phyloP scores from a whole-genome alignment of 2,888 invertebrate species.

The Lordiphosa fenestrarum region DNA sequence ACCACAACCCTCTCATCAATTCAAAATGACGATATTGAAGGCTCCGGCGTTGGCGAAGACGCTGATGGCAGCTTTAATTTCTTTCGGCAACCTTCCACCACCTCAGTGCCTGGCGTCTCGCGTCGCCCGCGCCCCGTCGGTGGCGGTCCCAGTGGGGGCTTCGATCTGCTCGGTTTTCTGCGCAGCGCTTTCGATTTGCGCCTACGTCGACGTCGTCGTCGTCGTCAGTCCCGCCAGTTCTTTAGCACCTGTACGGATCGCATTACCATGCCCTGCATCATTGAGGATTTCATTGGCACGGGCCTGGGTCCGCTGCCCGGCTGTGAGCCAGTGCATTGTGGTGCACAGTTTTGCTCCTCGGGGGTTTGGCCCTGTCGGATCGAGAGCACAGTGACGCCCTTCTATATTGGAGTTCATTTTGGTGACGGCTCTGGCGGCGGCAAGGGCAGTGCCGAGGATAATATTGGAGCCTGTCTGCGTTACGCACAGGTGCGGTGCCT shows the following conservation, averaged over 20 bases:
- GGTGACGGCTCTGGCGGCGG: constrained; percentile 84
- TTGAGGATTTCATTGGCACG: constrained; percentile 89
- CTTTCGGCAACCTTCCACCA: constrained; percentile 38
- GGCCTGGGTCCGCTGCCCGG: constrained; percentile 79
- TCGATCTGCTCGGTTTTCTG: constrained; percentile 77
- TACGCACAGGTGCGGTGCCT: constrained; percentile 87
- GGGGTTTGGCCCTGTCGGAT: constrained; percentile 82
- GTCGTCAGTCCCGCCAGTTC: constrained; percentile 61
- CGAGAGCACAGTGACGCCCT: constrained; percentile 89
- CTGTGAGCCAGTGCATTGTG: constrained; percentile 91
- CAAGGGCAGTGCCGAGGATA: constrained; percentile 89
- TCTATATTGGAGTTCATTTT: constrained; percentile 89
- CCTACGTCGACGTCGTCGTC: constrained; percentile 42
- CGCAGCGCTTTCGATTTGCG: constrained; percentile 74
- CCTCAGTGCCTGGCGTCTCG: constrained; percentile 50
- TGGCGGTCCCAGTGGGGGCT: constrained; percentile 53
- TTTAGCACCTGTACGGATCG: constrained; percentile 84
- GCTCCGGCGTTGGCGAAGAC: constrained; percentile 81
- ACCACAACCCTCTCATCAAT: constrained; percentile 39
- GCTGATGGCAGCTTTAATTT: constrained; percentile 43
- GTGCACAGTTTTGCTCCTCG: constrained; percentile 85
- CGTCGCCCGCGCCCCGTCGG: constrained; percentile 70
- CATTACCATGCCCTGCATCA: constrained; percentile 90
- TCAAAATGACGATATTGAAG: constrained; percentile 81
- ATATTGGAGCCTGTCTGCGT: constrained; percentile 89